Percentiles rank a stretch among this genome's conserved stretches.
Conservation (phyloP, 2,888 invertebrate genomes). For the Mythimna loreyi region DNA sequence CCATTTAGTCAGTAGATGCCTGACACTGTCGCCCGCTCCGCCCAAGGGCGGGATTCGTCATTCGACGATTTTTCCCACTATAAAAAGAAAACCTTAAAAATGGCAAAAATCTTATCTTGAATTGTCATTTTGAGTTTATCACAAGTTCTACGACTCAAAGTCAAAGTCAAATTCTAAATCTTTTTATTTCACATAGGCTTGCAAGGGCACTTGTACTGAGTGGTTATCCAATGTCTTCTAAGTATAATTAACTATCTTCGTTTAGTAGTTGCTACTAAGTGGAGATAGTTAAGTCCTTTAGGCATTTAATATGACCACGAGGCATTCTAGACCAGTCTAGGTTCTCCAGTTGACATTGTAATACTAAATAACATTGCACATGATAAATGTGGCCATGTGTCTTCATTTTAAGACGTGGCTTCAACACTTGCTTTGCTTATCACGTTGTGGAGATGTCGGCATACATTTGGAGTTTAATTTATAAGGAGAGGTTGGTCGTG, state of each 20-base stretch:
- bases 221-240: conserved; percentile 6
- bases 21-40: too few relatives aligned
- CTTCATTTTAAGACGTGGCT: conserved; percentile 38
- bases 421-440: conserved; percentile 42
- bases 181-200: too few relatives aligned
- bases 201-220: too few relatives aligned
- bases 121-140: background rate
- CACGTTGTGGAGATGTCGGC: conserved; percentile 4
- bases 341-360: conserved; percentile 29
- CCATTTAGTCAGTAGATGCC: too few relatives aligned
- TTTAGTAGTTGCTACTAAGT: conserved; percentile 16
- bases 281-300: conserved; percentile 14
- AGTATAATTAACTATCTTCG: too few relatives aligned
- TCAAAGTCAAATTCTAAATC: too few relatives aligned
- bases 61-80: too few relatives aligned
- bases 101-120: too few relatives aligned
- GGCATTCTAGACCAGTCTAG: conserved; percentile 15
- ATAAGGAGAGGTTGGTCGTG: background rate
- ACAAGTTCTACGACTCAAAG: background rate
- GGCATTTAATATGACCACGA: conserved; percentile 19
- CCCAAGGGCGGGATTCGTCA: too few relatives aligned
- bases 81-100: too few relatives aligned
- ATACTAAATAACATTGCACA: conserved; percentile 21
- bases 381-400: conserved; percentile 40
- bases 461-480: conserved; percentile 31